These are phyloP conservation scores for Nemoura dubitans DNA, from an alignment of 2,888 invertebrate genomes.

Conservation along the genomic window DNA sequence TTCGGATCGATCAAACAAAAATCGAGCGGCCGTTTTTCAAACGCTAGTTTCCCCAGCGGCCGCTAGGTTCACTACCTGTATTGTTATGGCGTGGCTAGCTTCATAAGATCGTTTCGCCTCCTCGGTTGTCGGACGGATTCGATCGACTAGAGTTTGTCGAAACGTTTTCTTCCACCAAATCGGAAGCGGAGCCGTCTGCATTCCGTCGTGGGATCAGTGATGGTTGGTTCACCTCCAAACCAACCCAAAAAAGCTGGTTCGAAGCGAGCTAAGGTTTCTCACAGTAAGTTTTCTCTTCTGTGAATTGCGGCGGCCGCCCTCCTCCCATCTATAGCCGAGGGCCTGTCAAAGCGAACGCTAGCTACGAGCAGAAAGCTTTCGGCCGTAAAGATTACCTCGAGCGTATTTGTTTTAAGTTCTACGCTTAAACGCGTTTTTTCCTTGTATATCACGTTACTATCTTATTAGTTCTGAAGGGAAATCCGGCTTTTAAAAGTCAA, in stretches of 20 bases:
- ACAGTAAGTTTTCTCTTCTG: not conserved
- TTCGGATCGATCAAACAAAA: not conserved
- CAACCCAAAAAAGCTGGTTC: not conserved
- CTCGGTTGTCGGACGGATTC: not conserved
- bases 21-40: constrained; percentile 7
- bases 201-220: not conserved
- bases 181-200: not conserved
- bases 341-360: not conserved
- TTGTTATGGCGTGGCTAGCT: constrained; percentile 5
- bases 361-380: not conserved
- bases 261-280: not conserved
- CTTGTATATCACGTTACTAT: no score
- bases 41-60: not conserved
- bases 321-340: not conserved
- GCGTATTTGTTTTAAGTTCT: no score
- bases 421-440: no score
- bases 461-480: no score
- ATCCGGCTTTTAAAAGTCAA: no score
- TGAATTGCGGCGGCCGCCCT: not conserved
- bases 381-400: not conserved
- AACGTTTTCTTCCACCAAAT: not conserved
- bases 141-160: not conserved
- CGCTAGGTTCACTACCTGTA: not conserved
- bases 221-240: not conserved
- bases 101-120: not conserved